A percentile compares a stretch with the other conserved stretches of the same genome.
Evolutionary conservation across 2,888 invertebrate species (phyloP).

Genomic region (Dasysyrphus tricinctus): DNA sequence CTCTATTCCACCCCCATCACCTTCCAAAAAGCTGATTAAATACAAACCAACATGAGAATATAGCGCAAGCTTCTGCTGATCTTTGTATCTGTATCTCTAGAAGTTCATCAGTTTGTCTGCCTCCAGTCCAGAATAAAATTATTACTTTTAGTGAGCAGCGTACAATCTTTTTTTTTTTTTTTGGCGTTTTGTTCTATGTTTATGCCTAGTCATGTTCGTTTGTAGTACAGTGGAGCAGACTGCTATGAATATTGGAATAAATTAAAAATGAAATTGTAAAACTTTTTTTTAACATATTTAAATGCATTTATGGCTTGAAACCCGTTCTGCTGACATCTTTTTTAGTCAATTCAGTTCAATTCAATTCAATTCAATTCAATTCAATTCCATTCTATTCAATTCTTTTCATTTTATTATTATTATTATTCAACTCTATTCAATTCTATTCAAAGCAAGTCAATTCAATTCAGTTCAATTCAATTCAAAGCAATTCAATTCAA

Average conservation of each 20-base stretch:
- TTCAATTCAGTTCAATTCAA: too few relatives aligned
- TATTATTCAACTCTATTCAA: too few relatives aligned
- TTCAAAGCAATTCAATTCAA: too few relatives aligned
- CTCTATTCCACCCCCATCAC: not conserved
- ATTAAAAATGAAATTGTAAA: too few relatives aligned
- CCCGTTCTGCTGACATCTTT: too few relatives aligned
- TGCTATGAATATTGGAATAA: not conserved
- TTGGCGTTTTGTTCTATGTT: conserved; percentile 29
- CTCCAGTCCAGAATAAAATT: conserved; percentile 8
- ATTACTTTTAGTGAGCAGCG: not conserved
- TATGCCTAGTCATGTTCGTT: not conserved
- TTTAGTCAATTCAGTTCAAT: too few relatives aligned
- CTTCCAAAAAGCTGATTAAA: conserved; percentile 3
- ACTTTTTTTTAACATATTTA: too few relatives aligned
- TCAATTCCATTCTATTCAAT: too few relatives aligned
- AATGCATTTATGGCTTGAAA: too few relatives aligned
- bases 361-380: too few relatives aligned
- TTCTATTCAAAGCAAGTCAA: too few relatives aligned
- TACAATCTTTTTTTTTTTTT: conserved; percentile 53
- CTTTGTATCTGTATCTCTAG: conserved; percentile 8
- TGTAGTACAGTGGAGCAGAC: not conserved
- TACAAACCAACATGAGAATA: conserved; percentile 10
- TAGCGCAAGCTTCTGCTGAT: conserved; percentile 16
- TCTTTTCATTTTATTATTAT: too few relatives aligned
- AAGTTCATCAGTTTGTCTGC: conserved; percentile 28